Percentiles rank a stretch among this genome's conserved stretches.
These are phyloP conservation scores for Cotesia congregata DNA, from an alignment of 2,888 invertebrate genomes.

Conservation along the genomic window DNA sequence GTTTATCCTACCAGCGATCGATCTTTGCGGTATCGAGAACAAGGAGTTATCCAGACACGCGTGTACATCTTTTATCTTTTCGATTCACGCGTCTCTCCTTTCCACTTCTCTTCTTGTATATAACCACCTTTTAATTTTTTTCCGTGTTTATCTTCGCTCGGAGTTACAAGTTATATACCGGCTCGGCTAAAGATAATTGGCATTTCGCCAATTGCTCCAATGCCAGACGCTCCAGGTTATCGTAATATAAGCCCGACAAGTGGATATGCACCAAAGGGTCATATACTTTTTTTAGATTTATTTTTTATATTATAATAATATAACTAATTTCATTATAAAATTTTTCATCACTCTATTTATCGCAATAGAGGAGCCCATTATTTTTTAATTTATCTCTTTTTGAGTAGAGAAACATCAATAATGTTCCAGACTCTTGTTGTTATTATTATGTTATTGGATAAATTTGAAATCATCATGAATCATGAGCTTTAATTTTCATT, in stretches of 20 bases:
- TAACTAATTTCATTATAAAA: background rate
- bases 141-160: slow-evolving; percentile 19
- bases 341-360: background rate
- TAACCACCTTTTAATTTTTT: slow-evolving; percentile 14
- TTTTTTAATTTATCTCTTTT: background rate
- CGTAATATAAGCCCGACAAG: slow-evolving; percentile 28
- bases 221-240: slow-evolving; percentile 43
- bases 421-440: too few relatives aligned
- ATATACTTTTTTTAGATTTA: slow-evolving; percentile 31
- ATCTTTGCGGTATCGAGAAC: slow-evolving; percentile 41
- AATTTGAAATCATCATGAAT: too few relatives aligned
- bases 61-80: slow-evolving; percentile 34
- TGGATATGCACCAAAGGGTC: slow-evolving; percentile 31
- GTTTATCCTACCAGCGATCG: slow-evolving; percentile 47
- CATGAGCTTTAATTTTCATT: too few relatives aligned
- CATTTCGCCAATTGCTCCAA: slow-evolving; percentile 58
- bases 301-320: slow-evolving; percentile 48
- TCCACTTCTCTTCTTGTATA: background rate
- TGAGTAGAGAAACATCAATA: too few relatives aligned
- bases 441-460: too few relatives aligned
- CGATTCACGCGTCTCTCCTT: slow-evolving; percentile 34
- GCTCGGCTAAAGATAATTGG: slow-evolving; percentile 52
- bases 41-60: slow-evolving; percentile 23
- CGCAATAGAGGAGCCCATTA: background rate
- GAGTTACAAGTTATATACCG: slow-evolving; percentile 33